phyloP scores from a whole-genome alignment of 2,797 vertebrate species.

The Syngnathus rostellatus region DNA sequence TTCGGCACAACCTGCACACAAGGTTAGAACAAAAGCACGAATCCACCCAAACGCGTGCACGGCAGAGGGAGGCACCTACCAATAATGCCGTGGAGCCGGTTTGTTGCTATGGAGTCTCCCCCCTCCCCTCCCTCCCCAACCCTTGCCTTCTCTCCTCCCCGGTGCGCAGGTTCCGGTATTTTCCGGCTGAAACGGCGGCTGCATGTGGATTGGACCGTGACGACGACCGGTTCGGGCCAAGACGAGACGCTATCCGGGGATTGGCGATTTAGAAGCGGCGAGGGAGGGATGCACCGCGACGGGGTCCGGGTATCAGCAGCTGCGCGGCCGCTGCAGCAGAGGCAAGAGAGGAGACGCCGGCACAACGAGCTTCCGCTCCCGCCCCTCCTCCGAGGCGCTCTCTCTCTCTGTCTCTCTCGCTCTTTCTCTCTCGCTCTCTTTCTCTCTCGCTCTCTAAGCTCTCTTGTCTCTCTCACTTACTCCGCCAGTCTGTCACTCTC shows the following conservation, averaged over 20 bases:
- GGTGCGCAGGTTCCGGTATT: slow-evolving; percentile 7
- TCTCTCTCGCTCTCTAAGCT: neutral
- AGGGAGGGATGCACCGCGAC: slow-evolving; percentile 35
- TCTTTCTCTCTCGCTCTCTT: slow-evolving; percentile 12
- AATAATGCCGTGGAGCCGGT: slow-evolving; percentile 47
- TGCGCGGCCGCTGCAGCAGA: slow-evolving; percentile 57
- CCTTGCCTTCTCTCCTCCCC: slow-evolving; percentile 3
- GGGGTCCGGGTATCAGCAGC: slow-evolving; percentile 41
- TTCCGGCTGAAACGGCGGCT: slow-evolving; percentile 7
- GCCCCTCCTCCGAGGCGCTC: slow-evolving; percentile 10
- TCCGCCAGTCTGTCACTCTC: neutral
- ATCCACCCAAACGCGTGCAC: slow-evolving; percentile 1
- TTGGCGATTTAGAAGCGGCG: slow-evolving; percentile 21
- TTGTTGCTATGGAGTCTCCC: slow-evolving; percentile 54
- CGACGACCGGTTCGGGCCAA: slow-evolving; percentile 5
- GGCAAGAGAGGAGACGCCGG: slow-evolving; percentile 33
- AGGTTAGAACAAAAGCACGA: slow-evolving; percentile 6
- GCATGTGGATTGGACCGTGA: slow-evolving; percentile 1
- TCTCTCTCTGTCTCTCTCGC: slow-evolving; percentile 3
- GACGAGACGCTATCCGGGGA: slow-evolving; percentile 13
- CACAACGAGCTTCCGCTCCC: slow-evolving; percentile 11
- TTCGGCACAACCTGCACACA: slow-evolving; percentile 1
- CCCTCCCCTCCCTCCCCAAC: neutral
- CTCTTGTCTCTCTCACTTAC: too few relatives aligned
- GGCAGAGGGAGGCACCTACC: slow-evolving; percentile 47